A percentile compares a stretch with the other conserved stretches of the same genome.
Evolutionary conservation across 2,888 invertebrate species (phyloP).

Genomic region (Oscheius sp.): DNA sequence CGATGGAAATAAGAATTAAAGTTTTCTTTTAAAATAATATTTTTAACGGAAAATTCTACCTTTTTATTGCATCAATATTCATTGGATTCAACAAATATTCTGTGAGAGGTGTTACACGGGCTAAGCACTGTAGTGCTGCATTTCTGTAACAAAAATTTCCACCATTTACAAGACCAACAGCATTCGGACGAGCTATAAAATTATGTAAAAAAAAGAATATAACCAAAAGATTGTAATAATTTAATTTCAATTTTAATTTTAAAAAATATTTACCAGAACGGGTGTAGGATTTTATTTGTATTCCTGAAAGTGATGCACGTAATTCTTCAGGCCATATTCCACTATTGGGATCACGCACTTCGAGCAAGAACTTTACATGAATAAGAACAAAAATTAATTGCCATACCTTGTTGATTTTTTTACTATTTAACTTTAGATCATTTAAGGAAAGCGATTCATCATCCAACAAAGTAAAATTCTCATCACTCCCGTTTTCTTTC

Average conservation of each 20-base stretch:
- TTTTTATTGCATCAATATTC: conserved; percentile 27
- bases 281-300: conserved; percentile 41
- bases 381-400: not conserved
- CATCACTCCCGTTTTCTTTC: conserved; percentile 36
- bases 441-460: conserved; percentile 43
- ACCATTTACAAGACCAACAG: conserved; percentile 88
- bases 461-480: conserved; percentile 41
- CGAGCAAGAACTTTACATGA: conserved; percentile 60
- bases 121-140: conserved; percentile 83
- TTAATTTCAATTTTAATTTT: not conserved
- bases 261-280: not conserved
- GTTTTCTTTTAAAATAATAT: too few relatives aligned
- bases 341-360: conserved; percentile 83
- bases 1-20: too few relatives aligned
- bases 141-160: conserved; percentile 96
- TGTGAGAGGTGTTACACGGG: conserved; percentile 50
- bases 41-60: not conserved
- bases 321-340: conserved; percentile 91
- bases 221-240: too few relatives aligned
- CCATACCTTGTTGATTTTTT: conserved; percentile 40
- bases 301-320: conserved; percentile 51
- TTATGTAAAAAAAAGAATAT: too few relatives aligned
- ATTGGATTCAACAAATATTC: conserved; percentile 47
- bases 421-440: conserved; percentile 34
- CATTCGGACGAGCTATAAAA: conserved; percentile 70